Conservation (phyloP, 2,113 vertebrate genomes). For the Gasterosteus aculeatus region DNA sequence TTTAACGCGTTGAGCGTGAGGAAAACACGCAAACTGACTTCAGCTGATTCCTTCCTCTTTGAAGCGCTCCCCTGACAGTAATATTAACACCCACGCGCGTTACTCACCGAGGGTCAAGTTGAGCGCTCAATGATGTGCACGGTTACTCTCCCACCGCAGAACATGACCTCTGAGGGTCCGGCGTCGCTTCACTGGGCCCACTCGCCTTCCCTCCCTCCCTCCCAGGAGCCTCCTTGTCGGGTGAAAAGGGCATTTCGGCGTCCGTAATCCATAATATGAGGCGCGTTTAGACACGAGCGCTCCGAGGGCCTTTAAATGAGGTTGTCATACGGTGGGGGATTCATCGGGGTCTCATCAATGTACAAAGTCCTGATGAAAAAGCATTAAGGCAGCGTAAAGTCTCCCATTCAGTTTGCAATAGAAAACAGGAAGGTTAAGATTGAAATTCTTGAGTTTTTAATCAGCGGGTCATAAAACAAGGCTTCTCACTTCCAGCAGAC, state of each 20-base stretch:
- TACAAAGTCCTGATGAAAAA: neutral
- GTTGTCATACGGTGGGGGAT: conserved; percentile 13
- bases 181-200: too few species aligned
- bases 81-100: conserved; percentile 31
- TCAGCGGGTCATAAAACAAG: neutral
- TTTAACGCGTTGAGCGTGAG: conserved; percentile 19
- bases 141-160: conserved; percentile 50
- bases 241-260: conserved; percentile 51
- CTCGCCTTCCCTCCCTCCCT: neutral
- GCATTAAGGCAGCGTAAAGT: neutral
- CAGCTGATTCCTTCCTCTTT: conserved; percentile 6
- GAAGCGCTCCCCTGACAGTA: conserved; percentile 26
- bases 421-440: neutral
- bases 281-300: conserved; percentile 29
- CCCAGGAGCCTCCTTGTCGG: conserved; percentile 57
- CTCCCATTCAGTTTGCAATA: neutral
- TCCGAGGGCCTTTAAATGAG: conserved; percentile 39
- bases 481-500: neutral
- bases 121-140: conserved; percentile 58
- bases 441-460: neutral
- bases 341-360: neutral
- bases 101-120: conserved; percentile 51
- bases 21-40: conserved; percentile 24
- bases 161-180: conserved; percentile 48
- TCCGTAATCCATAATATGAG: conserved; percentile 59